Evolutionary conservation across 2,888 invertebrate species (phyloP).

Genomic region (Phortica okadai): DNA sequence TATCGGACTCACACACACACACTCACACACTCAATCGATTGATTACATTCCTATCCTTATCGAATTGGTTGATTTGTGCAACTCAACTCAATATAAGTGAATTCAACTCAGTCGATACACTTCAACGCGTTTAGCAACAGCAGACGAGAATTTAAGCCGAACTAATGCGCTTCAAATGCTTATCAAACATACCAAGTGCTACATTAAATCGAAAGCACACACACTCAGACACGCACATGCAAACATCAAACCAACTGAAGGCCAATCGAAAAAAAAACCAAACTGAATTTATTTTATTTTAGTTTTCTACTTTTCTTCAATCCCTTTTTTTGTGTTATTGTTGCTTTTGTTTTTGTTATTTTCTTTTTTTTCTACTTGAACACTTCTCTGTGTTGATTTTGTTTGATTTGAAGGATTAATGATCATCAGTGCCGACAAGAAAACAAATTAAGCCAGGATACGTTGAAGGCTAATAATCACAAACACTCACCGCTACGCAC

Average conservation of each 20-base stretch:
- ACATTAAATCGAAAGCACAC: background rate
- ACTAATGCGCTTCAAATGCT: slow-evolving; percentile 23
- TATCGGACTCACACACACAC: too few relatives aligned
- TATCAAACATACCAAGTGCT: slow-evolving; percentile 12
- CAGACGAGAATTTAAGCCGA: background rate
- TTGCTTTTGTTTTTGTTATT: slow-evolving; percentile 34
- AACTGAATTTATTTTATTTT: background rate
- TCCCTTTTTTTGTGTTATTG: slow-evolving; percentile 35
- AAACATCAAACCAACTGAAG: background rate
- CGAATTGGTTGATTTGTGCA: slow-evolving; percentile 68
- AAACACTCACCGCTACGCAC: background rate
- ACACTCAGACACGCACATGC: background rate
- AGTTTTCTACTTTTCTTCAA: background rate
- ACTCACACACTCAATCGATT: slow-evolving; percentile 17
- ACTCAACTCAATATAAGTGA: background rate
- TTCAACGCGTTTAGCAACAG: slow-evolving; percentile 23
- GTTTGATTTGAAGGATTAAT: slow-evolving; percentile 68
- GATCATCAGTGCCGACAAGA: slow-evolving; percentile 61
- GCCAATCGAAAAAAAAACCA: background rate
- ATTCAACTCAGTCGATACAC: slow-evolving; percentile 11
- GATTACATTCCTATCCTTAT: slow-evolving; percentile 69
- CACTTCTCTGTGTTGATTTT: slow-evolving; percentile 62
- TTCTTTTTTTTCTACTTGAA: slow-evolving; percentile 59
- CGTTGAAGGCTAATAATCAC: slow-evolving; percentile 22
- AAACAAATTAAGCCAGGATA: slow-evolving; percentile 62